Percentiles rank a stretch among this genome's conserved stretches.
Evolutionary conservation across 92 coral and sea anemone species (phyloP).

Genomic region (Palythoa grandiflora): DNA sequence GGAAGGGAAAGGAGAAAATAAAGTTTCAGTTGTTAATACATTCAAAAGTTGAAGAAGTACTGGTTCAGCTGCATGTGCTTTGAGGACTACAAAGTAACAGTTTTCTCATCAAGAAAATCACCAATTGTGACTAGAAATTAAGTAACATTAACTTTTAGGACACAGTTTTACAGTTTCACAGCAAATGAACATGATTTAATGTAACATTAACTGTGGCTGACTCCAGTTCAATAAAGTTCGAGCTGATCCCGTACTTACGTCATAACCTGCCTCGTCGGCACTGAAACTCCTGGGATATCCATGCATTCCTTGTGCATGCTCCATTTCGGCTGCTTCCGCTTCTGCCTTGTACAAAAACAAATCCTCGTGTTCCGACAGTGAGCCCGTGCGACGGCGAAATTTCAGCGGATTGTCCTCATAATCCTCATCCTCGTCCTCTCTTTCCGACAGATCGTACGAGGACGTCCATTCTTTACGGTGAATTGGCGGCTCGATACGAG

Average conservation of each 20-base stretch:
- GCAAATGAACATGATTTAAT: neutral
- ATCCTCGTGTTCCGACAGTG: constrained; percentile 98
- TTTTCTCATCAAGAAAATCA: no score
- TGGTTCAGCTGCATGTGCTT: no score
- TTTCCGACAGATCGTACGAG: constrained; percentile 62
- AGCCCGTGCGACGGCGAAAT: constrained; percentile 91
- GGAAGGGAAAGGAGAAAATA: no score
- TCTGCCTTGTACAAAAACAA: constrained; percentile 80
- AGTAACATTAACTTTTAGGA: no score
- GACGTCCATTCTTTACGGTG: constrained; percentile 78
- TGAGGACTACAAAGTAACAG: no score
- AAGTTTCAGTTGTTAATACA: no score
- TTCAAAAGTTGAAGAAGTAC: no score
- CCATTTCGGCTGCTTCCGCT: constrained; percentile 71
- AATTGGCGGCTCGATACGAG: constrained; percentile 94
- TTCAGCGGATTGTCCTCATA: constrained; percentile 80
- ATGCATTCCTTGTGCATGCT: constrained; percentile 60
- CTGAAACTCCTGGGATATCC: constrained; percentile 67
- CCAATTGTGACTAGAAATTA: no score
- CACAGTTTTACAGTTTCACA: neutral
- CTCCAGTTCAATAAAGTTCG: neutral
- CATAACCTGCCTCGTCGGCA: constrained; percentile 97
- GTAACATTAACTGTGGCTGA: neutral
- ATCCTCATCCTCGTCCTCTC: constrained; percentile 90
- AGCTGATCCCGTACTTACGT: constrained; percentile 61